Conservation (phyloP, 2,888 invertebrate species). For the Spatulosminthurus flaviceps region DNA sequence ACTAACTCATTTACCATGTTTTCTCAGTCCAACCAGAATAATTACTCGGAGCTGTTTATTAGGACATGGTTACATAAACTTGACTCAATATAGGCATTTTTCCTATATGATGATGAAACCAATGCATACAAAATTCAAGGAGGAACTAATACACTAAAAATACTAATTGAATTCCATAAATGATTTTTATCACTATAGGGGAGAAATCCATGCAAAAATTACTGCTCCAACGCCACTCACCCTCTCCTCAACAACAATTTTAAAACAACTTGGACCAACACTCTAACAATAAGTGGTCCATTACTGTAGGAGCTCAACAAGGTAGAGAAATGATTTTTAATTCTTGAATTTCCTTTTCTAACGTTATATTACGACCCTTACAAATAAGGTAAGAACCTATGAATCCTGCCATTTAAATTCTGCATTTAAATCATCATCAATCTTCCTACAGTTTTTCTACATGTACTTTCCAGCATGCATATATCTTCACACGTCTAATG, state of each 20-base stretch:
- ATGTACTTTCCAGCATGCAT: neutral
- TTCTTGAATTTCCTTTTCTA: slow-evolving; percentile 10
- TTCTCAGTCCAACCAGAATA: no score
- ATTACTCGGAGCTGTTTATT: no score
- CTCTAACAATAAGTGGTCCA: neutral
- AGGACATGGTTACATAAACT: no score
- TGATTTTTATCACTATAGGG: neutral
- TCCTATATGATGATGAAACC: no score
- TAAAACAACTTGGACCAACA: neutral
- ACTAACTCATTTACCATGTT: no score
- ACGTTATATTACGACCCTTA: neutral
- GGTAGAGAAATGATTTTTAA: neutral
- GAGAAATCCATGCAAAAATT: neutral
- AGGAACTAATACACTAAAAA: no score
- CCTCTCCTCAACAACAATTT: neutral
- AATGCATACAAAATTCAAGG: no score
- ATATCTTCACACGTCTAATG: neutral
- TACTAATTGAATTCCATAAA: slow-evolving; percentile 25
- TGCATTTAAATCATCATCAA: neutral
- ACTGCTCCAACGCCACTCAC: neutral
- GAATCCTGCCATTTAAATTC: neutral
- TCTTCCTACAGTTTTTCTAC: neutral
- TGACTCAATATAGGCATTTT: no score
- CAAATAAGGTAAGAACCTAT: slow-evolving; percentile 7
- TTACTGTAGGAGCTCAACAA: neutral